Evolutionary conservation across 2,113 vertebrate genomes (phyloP), one percentile per base, ranked within the genome.

Genomic region (Eupsittula cactorum): DNA sequence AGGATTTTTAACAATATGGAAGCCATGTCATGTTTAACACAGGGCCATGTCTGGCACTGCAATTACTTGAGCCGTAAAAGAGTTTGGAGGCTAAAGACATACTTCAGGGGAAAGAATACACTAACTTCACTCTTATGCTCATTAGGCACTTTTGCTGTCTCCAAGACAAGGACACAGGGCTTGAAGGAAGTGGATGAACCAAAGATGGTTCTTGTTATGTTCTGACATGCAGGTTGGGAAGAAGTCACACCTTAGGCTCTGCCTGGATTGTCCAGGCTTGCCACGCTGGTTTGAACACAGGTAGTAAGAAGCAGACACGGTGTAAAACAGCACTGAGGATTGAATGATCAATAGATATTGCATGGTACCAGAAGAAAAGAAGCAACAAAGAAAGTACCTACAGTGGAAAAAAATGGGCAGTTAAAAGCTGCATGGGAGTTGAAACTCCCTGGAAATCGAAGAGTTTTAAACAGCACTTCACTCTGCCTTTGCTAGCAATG

Each of bases 401-500:
- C 77, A 63, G 85, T 24, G 63, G 70, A 70, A 75, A 86, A 86
- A 86, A 89, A 81, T 1, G 39, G 82, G n/a, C 50, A 76, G 79
- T 69, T 80, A 35, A 94, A 97, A 95, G 67, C 35, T 82, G 50
- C 41, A n/a, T 31, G 55, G 90, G 62, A 80, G 64, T 53, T 82
- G 69, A 33, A 96, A 65, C 84, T 82, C 91, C 74, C 73, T 78
- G 67, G 81, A 94, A 88, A 74, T 25, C 70, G 57, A 79, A 91
- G 83, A 91, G 86, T 95, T 95, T 96, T 92, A 86, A 93, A 76
- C 60, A 95, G 74, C 85, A 84, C 88, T 91, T 97, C 74, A 68
- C 33, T 89, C 67, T 96, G 78, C 79, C 47, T 87, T 84, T 82
- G 88, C 80, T 76, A 59, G 82, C 46, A 92, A 84, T 41, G 69